Evolutionary conservation across 2,888 invertebrate genomes (phyloP).

Genomic region (Blastobasis adustella): DNA sequence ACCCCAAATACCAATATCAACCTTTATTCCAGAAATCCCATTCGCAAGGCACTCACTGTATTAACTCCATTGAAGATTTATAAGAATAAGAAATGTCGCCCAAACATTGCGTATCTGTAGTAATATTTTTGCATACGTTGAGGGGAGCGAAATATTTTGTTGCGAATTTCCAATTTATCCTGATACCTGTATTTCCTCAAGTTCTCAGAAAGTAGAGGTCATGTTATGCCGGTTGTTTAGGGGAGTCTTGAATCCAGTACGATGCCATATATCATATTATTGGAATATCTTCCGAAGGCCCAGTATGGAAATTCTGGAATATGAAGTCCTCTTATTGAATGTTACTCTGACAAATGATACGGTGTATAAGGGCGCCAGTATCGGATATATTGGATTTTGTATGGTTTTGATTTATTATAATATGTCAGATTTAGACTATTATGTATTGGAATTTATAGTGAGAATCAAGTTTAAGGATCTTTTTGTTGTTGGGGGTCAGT

Average conservation of each 20-base stretch:
- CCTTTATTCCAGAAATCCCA: constrained; percentile 23
- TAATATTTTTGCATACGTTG: constrained; percentile 67
- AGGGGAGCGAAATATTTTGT: constrained; percentile 51
- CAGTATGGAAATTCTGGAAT: constrained; percentile 25
- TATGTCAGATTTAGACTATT: too few species aligned
- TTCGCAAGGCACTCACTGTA: constrained; percentile 51
- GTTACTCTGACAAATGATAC: constrained; percentile 63
- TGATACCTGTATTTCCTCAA: neutral
- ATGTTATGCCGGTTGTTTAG: constrained; percentile 16
- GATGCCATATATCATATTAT: constrained; percentile 67
- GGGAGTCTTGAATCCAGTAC: constrained; percentile 39
- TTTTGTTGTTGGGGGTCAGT: too few species aligned
- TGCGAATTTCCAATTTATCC: constrained; percentile 23
- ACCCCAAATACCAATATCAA: neutral
- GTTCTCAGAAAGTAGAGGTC: constrained; percentile 8
- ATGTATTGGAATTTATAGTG: too few species aligned
- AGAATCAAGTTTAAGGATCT: too few species aligned
- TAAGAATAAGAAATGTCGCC: constrained; percentile 50
- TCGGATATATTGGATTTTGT: constrained; percentile 30
- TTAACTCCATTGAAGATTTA: constrained; percentile 68
- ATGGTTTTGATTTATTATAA: constrained; percentile 5
- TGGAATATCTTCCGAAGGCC: constrained; percentile 50
- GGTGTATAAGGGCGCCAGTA: constrained; percentile 25
- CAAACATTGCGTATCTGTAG: constrained; percentile 45
- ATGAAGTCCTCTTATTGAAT: constrained; percentile 58